Conservation (phyloP, 2,888 invertebrate species). For the Sylvicola fuscatus region DNA sequence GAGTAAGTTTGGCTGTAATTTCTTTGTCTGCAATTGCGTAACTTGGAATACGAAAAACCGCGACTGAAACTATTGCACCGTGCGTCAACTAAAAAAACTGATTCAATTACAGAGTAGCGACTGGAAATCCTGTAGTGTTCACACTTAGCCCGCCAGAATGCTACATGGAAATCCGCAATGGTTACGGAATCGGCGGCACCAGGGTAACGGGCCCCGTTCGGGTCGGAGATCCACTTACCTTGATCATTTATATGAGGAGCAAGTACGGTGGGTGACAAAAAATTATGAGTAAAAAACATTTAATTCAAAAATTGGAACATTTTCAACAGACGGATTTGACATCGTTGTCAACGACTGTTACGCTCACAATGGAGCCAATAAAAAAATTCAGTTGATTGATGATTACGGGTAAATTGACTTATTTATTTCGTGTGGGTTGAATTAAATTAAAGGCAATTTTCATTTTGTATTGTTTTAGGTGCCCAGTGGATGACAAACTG, state of each 20-base stretch:
- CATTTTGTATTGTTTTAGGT: conserved; percentile 27
- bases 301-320: conserved; percentile 1
- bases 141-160: conserved; percentile 85
- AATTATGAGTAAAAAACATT: no score
- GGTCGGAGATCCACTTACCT: conserved; percentile 78
- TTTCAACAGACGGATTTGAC: conserved; percentile 67
- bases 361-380: conserved; percentile 84
- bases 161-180: conserved; percentile 87
- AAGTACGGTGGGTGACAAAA: conserved; percentile 73
- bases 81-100: conserved; percentile 11
- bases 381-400: conserved; percentile 78
- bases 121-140: conserved; percentile 85
- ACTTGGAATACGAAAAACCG: neutral
- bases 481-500: conserved; percentile 81
- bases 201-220: conserved; percentile 75
- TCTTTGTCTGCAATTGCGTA: neutral
- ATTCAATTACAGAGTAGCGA: conserved; percentile 49
- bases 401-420: conserved; percentile 51
- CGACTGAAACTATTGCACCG: conserved; percentile 2
- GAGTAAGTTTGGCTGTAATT: conserved; percentile 46
- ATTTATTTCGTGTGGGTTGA: neutral
- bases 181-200: conserved; percentile 71
- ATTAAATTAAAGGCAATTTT: neutral
- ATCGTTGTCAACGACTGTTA: conserved; percentile 88
- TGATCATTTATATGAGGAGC: conserved; percentile 87